These are phyloP conservation scores for Scaptomyza pallida DNA, from an alignment of 1,140 invertebrate species.

Conservation along the genomic window DNA sequence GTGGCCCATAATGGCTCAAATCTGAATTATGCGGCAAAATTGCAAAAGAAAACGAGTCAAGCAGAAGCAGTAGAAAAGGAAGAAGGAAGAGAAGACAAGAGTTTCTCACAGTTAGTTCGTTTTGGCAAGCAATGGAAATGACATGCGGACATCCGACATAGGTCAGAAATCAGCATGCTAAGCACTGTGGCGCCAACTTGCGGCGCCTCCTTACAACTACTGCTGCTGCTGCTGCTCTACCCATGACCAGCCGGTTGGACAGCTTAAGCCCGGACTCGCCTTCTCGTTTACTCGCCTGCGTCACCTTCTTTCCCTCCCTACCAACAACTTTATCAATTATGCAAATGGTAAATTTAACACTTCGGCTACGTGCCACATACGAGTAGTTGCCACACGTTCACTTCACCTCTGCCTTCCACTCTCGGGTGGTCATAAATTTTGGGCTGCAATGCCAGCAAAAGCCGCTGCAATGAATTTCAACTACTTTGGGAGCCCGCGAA, in stretches of 20 bases:
- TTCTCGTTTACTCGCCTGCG: background rate
- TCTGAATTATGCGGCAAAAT: constrained; percentile 73
- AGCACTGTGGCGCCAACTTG: constrained; percentile 55
- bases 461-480: constrained; percentile 71
- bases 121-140: constrained; percentile 54
- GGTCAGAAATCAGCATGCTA: constrained; percentile 77
- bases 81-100: background rate
- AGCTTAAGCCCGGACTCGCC: constrained; percentile 24
- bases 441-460: constrained; percentile 40
- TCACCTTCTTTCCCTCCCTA: constrained; percentile 14
- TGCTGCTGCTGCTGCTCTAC: background rate
- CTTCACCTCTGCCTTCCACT: background rate
- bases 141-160: constrained; percentile 78
- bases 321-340: constrained; percentile 75
- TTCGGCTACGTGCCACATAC: constrained; percentile 60
- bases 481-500: constrained; percentile 62
- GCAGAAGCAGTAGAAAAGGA: too few species aligned
- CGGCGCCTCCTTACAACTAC: background rate
- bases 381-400: constrained; percentile 15
- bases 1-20: constrained; percentile 74
- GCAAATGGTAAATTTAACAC: constrained; percentile 79
- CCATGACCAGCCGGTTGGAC: constrained; percentile 23
- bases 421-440: constrained; percentile 64
- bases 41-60: constrained; percentile 24
- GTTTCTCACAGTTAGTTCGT: background rate